phyloP scores from a whole-genome alignment of 2,113 vertebrate genomes.

The Pterocles gutturalis region DNA sequence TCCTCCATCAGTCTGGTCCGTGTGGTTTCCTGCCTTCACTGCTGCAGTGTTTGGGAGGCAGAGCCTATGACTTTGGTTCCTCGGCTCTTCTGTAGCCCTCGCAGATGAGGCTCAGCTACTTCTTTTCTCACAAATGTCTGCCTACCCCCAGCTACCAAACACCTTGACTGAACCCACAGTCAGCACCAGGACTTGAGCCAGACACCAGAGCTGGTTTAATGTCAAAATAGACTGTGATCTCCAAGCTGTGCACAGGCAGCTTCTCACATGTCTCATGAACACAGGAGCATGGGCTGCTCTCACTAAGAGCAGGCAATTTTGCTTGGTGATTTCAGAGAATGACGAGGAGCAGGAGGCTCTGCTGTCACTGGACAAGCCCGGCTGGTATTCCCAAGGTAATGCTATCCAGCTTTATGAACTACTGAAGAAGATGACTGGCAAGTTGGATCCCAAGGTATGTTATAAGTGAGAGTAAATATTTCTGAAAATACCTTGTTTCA shows the following conservation, averaged over 20 bases:
- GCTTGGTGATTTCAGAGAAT: conserved; percentile 81
- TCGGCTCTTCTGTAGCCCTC: not conserved
- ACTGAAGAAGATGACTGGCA: conserved; percentile 91
- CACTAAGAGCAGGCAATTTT: not conserved
- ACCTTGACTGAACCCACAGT: not conserved
- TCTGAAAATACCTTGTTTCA: not conserved
- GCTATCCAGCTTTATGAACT: conserved; percentile 90
- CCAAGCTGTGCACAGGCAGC: not conserved
- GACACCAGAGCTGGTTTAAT: not conserved
- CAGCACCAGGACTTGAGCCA: not conserved
- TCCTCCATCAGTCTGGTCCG: not conserved
- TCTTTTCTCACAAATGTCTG: not conserved
- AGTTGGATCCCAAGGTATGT: conserved; percentile 90
- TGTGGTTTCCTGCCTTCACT: not conserved
- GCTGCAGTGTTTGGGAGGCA: not conserved
- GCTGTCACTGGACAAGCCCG: conserved; percentile 87
- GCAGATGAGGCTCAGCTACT: not conserved
- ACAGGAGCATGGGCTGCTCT: not conserved
- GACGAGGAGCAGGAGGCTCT: conserved; percentile 89
- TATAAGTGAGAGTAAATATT: not conserved
- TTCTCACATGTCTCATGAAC: not conserved
- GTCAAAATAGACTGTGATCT: not conserved
- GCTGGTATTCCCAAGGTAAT: conserved; percentile 98
- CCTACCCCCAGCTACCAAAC: not conserved
- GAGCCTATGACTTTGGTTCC: not conserved